phyloP scores from a whole-genome alignment of 2,797 vertebrate genomes.

The Oreochromis mossambicus region DNA sequence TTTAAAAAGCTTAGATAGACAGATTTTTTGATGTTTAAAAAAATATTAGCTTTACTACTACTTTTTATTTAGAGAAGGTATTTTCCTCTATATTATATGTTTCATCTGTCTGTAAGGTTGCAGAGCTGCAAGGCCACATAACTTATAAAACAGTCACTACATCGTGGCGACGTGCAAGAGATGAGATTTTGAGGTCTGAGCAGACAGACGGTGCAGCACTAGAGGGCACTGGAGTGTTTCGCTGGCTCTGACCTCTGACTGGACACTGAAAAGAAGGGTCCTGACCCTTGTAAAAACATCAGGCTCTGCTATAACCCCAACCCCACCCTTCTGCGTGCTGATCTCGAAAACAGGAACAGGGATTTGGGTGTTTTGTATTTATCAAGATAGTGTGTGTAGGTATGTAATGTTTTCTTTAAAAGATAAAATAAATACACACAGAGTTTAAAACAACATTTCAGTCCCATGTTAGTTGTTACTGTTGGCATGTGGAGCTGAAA shows the following conservation, averaged over 20 bases:
- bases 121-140: background rate
- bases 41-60: background rate
- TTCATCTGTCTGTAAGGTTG: background rate
- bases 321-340: constrained; percentile 33
- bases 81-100: background rate
- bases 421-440: constrained; percentile 76
- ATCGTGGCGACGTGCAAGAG: background rate
- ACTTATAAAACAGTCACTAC: background rate
- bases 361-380: constrained; percentile 66
- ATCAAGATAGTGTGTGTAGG: constrained; percentile 68
- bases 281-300: constrained; percentile 61
- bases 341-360: constrained; percentile 58
- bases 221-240: constrained; percentile 91
- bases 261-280: constrained; percentile 66
- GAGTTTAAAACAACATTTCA: constrained; percentile 79
- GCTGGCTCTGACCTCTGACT: constrained; percentile 78
- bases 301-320: constrained; percentile 16
- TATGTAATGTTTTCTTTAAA: constrained; percentile 78
- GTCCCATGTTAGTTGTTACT: constrained; percentile 70
- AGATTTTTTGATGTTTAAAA: background rate
- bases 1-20: background rate
- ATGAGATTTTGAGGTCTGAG: background rate
- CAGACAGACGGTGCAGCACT: constrained; percentile 72
- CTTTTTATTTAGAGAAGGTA: background rate
- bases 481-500: constrained; percentile 72